A percentile compares a stretch with the other conserved stretches of the same genome.
Evolutionary conservation across 2,888 invertebrate species (phyloP).

Genomic region (Urechis unicinctus): DNA sequence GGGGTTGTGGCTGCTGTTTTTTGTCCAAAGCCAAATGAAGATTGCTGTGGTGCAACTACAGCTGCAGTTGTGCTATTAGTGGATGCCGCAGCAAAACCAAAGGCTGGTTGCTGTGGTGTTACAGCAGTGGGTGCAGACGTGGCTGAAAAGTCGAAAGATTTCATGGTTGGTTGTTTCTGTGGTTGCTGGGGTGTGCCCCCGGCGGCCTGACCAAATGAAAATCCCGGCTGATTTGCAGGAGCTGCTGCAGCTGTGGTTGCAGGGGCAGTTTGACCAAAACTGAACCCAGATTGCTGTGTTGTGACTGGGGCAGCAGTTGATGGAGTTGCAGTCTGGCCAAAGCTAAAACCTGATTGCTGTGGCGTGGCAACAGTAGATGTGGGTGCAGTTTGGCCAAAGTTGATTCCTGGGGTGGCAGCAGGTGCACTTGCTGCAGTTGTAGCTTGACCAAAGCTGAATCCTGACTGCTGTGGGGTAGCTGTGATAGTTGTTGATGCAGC

Average conservation of each 20-base stretch:
- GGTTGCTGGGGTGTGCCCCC: no score
- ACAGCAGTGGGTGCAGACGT: no score
- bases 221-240: not conserved
- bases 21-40: no score
- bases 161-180: no score
- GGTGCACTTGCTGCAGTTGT: not conserved
- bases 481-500: not conserved
- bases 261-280: not conserved
- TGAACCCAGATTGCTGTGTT: no score
- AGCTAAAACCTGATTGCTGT: not conserved
- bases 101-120: no score
- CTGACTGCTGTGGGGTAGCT: not conserved
- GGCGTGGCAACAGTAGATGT: not conserved
- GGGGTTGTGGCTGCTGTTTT: no score
- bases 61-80: no score
- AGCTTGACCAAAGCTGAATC: not conserved
- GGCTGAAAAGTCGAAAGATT: no score
- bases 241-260: not conserved
- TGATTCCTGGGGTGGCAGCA: not conserved
- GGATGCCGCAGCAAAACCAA: no score
- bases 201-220: no score
- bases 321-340: not conserved
- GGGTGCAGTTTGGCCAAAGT: not conserved
- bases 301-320: not conserved
- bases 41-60: no score